phyloP scores from a whole-genome alignment of 2,113 vertebrate genomes.

The Litocranius walleri region DNA sequence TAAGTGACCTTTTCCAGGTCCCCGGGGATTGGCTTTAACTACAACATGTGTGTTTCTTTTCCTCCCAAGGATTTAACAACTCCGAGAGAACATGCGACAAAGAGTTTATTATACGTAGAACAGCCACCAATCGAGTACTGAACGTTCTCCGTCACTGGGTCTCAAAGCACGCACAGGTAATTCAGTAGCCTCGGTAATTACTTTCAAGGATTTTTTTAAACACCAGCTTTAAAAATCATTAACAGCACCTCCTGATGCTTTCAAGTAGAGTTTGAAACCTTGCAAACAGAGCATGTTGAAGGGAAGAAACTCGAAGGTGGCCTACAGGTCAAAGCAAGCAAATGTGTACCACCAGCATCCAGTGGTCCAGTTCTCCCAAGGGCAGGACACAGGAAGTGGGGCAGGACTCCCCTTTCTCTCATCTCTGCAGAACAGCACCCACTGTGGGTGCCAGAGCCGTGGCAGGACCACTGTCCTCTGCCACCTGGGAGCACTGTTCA shows the following conservation, averaged over 20 bases:
- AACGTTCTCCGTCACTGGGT: constrained; percentile 99
- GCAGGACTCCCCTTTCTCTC: neutral
- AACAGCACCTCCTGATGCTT: neutral
- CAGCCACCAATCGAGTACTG: constrained; percentile 97
- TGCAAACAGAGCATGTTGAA: neutral
- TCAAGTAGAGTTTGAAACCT: neutral
- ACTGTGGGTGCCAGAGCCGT: too few species aligned
- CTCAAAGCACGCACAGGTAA: constrained; percentile 98
- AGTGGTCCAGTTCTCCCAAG: neutral
- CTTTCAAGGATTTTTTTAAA: neutral
- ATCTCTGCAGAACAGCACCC: neutral
- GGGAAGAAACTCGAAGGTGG: neutral
- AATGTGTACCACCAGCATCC: rapidly evolving
- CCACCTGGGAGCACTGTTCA: neutral
- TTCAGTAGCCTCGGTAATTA: neutral
- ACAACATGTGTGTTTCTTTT: constrained; percentile 5
- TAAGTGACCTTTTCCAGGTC: constrained; percentile 1
- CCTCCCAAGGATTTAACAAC: constrained; percentile 89
- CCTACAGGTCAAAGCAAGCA: neutral
- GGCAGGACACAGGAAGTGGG: neutral
- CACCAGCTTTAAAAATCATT: neutral
- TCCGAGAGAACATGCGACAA: constrained; percentile 96
- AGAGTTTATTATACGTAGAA: constrained; percentile 98
- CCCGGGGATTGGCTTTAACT: neutral
- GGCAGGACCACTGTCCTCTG: neutral